A percentile compares a stretch with the other conserved stretches of the same genome.
These are phyloP conservation scores for Rhynchonycteris naso DNA, from an alignment of 2,797 vertebrate genomes.

Conservation along the genomic window DNA sequence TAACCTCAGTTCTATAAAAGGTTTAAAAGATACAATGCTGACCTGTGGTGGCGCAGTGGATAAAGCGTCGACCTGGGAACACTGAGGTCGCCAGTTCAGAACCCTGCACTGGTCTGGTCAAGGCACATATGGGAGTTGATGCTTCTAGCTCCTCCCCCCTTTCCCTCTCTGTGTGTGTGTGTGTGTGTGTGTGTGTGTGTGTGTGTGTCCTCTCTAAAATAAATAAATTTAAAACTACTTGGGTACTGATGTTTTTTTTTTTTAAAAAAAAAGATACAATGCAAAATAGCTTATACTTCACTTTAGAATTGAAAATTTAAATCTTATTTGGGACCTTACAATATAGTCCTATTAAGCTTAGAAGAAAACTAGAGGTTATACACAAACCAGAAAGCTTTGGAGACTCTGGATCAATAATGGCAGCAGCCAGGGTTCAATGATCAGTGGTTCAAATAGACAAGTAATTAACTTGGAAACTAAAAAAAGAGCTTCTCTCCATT, in stretches of 20 bases:
- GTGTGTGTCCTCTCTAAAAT: too few species aligned
- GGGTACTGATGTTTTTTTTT: too few species aligned
- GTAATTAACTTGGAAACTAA: conserved; percentile 24
- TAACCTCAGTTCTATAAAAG: background rate
- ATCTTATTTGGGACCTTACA: background rate
- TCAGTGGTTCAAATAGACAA: background rate
- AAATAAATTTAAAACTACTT: too few species aligned
- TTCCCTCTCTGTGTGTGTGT: too few species aligned
- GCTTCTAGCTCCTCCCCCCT: too few species aligned
- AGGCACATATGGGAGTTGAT: too few species aligned
- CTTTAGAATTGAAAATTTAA: conserved; percentile 3
- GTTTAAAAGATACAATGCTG: conserved; percentile 9
- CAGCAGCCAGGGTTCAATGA: background rate
- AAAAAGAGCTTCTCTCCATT: background rate
- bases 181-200: too few species aligned
- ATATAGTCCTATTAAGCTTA: background rate
- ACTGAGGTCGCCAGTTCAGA: too few species aligned
- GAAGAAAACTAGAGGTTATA: conserved; percentile 28
- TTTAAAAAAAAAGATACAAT: background rate
- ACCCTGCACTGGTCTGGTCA: too few species aligned
- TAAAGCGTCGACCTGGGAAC: too few species aligned
- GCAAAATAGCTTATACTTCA: conserved; percentile 1
- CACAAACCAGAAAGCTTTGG: background rate
- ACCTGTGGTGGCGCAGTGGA: too few species aligned
- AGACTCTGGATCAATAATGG: conserved; percentile 12